phyloP scores from a whole-genome alignment of 1,140 invertebrate genomes.

The Bilobella aurantiaca region DNA sequence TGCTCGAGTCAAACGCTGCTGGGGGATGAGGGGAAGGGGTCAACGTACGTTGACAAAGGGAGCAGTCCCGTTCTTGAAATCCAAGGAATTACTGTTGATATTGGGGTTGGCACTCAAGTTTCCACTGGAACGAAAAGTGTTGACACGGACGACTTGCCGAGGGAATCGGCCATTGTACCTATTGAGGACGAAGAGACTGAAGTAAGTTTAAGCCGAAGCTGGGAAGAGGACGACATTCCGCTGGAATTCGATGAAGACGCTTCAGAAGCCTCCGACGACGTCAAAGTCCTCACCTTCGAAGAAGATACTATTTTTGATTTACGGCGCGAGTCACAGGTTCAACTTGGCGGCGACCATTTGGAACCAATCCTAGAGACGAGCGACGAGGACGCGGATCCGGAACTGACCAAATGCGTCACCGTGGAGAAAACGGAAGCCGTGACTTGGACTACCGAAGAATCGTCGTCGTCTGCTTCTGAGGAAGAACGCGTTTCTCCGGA shows the following conservation, averaged over 20 bases:
- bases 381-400: neutral
- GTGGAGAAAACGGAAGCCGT: neutral
- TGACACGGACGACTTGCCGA: neutral
- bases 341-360: neutral
- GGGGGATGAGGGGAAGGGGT: neutral
- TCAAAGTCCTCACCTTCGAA: neutral
- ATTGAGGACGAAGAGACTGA: neutral
- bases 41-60: neutral
- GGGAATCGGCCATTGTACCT: neutral
- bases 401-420: neutral
- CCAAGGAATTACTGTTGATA: neutral
- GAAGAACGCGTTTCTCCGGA: neutral
- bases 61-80: neutral
- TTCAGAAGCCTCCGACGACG: neutral
- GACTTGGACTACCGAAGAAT: neutral
- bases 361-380: conserved; percentile 1
- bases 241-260: neutral
- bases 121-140: neutral
- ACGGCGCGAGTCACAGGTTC: neutral
- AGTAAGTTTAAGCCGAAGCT: neutral
- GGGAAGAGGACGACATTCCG: neutral
- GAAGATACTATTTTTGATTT: neutral
- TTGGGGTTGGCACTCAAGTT: neutral
- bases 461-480: neutral
- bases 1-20: neutral